phyloP scores from a whole-genome alignment of 2,797 vertebrate genomes.

The Eleutherodactylus coqui region DNA sequence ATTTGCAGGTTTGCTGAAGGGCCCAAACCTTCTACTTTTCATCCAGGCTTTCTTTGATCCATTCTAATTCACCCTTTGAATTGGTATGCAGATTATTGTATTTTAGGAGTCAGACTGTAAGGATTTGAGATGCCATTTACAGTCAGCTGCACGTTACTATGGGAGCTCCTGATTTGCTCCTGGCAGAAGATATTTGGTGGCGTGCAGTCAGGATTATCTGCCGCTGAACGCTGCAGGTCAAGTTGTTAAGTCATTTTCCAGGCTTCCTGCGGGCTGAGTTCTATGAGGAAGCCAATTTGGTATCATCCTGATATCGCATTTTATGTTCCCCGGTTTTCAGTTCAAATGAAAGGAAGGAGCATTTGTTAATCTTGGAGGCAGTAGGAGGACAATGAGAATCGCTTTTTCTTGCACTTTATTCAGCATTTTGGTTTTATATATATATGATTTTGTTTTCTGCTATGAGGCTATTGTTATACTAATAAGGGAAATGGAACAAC shows the following conservation, averaged over 20 bases:
- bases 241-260: conserved; percentile 28
- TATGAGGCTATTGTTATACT: too few species aligned
- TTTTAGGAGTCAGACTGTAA: background rate
- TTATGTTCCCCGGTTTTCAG: conserved; percentile 31
- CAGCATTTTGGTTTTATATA: background rate
- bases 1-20: background rate
- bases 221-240: conserved; percentile 32
- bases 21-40: background rate
- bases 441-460: too few species aligned
- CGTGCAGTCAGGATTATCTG: conserved; percentile 1
- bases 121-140: background rate
- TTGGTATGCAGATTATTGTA: background rate
- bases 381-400: conserved; percentile 37
- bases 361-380: conserved; percentile 28
- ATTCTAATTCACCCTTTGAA: background rate
- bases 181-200: background rate
- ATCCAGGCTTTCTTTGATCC: background rate
- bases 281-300: conserved; percentile 47
- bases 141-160: background rate
- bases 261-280: conserved; percentile 13
- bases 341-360: conserved; percentile 20
- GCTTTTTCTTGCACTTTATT: conserved; percentile 1
- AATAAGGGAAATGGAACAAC: too few species aligned
- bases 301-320: conserved; percentile 34
- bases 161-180: background rate